These are phyloP conservation scores for Rana temporaria DNA, from an alignment of 2,113 vertebrate species.

Conservation along the genomic window DNA sequence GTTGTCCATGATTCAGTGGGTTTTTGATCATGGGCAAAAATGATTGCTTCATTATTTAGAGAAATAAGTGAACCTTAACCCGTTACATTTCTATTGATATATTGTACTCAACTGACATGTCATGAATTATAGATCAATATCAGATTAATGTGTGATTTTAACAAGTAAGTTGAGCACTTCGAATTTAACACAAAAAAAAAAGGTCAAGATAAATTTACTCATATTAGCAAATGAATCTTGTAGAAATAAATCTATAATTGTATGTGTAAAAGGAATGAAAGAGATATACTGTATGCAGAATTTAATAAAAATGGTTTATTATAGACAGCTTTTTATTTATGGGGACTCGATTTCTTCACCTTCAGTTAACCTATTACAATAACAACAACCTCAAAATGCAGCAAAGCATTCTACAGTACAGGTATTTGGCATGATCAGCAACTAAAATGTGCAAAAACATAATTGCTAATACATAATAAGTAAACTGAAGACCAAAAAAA, in stretches of 20 bases:
- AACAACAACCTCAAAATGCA: no score
- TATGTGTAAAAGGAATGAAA: not conserved
- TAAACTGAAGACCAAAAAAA: no score
- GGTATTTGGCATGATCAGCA: no score
- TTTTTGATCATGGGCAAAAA: conserved; percentile 57
- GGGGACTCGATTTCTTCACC: not conserved
- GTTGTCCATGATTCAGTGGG: conserved; percentile 56
- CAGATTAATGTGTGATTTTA: conserved; percentile 56
- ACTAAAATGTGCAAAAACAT: no score
- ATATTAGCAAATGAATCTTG: conserved; percentile 22
- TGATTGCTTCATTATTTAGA: conserved; percentile 57
- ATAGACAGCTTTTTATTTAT: not conserved
- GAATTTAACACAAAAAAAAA: conserved; percentile 22
- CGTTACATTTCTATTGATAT: conserved; percentile 53
- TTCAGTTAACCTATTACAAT: not conserved
- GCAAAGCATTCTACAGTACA: not conserved
- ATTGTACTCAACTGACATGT: conserved; percentile 48
- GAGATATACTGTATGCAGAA: not conserved
- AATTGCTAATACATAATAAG: no score
- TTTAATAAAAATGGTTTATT: conserved; percentile 36
- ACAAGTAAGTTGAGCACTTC: conserved; percentile 30
- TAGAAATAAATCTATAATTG: conserved; percentile 15
- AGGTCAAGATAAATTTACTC: conserved; percentile 35
- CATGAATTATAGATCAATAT: conserved; percentile 57
- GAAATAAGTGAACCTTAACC: conserved; percentile 52